Evolutionary conservation across 2,113 vertebrate species (phyloP), one percentile per base, ranked within the genome.

Genomic region (Podiceps cristatus): DNA sequence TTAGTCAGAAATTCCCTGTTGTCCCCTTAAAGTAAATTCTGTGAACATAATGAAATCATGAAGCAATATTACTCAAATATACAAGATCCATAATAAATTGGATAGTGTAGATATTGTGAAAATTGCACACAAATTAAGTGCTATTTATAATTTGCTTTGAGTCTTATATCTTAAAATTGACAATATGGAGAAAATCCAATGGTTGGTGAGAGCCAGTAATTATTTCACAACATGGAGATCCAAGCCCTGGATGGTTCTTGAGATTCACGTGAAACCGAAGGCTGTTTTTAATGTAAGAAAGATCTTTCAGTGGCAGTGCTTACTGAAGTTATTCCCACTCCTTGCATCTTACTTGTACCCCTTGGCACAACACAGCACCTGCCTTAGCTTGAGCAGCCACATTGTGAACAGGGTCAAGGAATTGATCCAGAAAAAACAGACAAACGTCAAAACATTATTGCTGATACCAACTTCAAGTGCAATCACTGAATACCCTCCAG

Each of bases 341-440:
- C 27, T 23, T 33, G 42, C 42, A 79, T 60, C 76, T 77, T 80
- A 42, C 33, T 82, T 40, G 16, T 35, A 29, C 35, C 62, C 71
- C 56, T 71, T 79, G 56, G 72, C 86, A 75, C 14, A 8, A 52
- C 77, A 60, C n/a, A 90, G 72, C 40, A 79, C 81, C 86, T 78
- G 66, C 85, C 92, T 69, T 49, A 74, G 40, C 63, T 74, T 92
- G 89, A 94, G 86, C 92, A 96, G 56, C 58, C 28, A 66, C 14
- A 2, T 10, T 50, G 47, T 66, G 62, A 94, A 92, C 31, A 62
- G 33, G 86, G 77, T 83, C 92, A 87, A 90, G 67, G 72, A 92
- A 78, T 24, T 14, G 45, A 92, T 69, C 55, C 62, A 75, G 60
- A 42, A 88, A 42, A 81, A 64, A 71, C 66, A 92, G 76, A 44